phyloP scores from a whole-genome alignment of 2,888 invertebrate genomes.

The Noctua comes region DNA sequence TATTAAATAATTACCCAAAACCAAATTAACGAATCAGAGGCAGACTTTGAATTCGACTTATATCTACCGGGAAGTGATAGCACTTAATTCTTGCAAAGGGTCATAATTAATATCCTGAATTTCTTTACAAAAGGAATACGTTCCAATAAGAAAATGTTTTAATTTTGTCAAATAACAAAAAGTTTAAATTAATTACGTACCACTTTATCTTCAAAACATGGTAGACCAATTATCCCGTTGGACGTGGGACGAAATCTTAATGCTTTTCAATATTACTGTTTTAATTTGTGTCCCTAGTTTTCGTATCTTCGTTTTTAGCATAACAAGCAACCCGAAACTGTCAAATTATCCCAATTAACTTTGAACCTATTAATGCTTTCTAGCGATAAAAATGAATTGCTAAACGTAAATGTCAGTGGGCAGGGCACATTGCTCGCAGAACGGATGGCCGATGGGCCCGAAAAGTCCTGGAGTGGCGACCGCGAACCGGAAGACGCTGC shows the following conservation, averaged over 20 bases:
- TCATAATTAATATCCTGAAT: neutral
- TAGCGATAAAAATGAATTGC: too few species aligned
- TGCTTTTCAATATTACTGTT: neutral
- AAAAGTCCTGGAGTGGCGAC: too few species aligned
- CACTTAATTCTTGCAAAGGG: neutral
- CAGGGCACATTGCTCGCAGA: too few species aligned
- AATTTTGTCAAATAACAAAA: neutral
- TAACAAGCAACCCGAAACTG: too few species aligned
- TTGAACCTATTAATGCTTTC: too few species aligned
- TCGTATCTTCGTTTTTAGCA: neutral
- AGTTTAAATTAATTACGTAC: neutral
- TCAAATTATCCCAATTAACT: too few species aligned
- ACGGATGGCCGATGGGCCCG: too few species aligned
- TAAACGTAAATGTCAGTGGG: too few species aligned
- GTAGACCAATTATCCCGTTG: neutral
- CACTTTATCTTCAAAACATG: neutral
- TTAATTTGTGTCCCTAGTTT: neutral
- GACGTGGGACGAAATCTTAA: neutral
- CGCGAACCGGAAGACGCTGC: too few species aligned
- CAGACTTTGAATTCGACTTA: neutral
- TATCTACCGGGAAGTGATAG: neutral
- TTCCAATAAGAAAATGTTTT: neutral
- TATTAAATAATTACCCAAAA: too few species aligned
- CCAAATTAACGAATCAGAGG: too few species aligned
- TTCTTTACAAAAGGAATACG: neutral